Percentiles rank a stretch among this genome's conserved stretches.
Conservation (phyloP, 1,140 invertebrate species). For the Himalopsyche phryganea region DNA sequence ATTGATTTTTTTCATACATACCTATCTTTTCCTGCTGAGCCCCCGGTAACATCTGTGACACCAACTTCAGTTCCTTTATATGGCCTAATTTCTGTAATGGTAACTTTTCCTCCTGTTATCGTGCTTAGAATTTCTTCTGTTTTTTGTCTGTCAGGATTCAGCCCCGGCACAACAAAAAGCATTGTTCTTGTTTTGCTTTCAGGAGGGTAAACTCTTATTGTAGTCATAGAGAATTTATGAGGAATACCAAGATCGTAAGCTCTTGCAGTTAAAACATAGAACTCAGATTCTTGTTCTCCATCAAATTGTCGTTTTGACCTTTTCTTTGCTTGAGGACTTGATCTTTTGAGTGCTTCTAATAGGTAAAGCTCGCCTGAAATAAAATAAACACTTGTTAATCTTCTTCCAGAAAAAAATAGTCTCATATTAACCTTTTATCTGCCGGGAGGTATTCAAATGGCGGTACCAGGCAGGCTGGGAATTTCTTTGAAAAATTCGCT, state of each 20-base stretch:
- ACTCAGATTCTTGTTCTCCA: conserved; percentile 49
- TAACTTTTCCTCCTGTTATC: conserved; percentile 72
- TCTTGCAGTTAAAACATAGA: conserved; percentile 63
- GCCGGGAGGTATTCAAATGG: too few species aligned
- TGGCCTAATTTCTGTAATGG: conserved; percentile 68
- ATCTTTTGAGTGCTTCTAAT: conserved; percentile 50
- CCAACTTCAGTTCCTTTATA: conserved; percentile 55
- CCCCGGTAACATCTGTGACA: conserved; percentile 47
- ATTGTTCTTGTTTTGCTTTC: conserved; percentile 66
- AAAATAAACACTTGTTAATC: conserved; percentile 18
- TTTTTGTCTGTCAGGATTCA: conserved; percentile 65
- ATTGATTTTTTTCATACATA: too few species aligned
- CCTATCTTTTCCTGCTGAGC: conserved; percentile 38
- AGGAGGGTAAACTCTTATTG: conserved; percentile 65
- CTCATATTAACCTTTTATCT: too few species aligned
- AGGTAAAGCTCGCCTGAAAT: conserved; percentile 51
- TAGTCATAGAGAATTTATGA: conserved; percentile 61
- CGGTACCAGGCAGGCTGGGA: too few species aligned
- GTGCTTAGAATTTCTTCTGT: conserved; percentile 69
- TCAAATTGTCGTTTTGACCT: conserved; percentile 50
- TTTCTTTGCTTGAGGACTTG: conserved; percentile 40
- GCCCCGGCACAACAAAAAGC: conserved; percentile 73
- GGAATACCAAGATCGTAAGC: conserved; percentile 81
- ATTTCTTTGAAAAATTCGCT: too few species aligned
- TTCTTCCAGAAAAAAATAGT: too few species aligned